These are phyloP conservation scores for Rallus limicola DNA, from an alignment of 2,113 vertebrate species.

Conservation along the genomic window DNA sequence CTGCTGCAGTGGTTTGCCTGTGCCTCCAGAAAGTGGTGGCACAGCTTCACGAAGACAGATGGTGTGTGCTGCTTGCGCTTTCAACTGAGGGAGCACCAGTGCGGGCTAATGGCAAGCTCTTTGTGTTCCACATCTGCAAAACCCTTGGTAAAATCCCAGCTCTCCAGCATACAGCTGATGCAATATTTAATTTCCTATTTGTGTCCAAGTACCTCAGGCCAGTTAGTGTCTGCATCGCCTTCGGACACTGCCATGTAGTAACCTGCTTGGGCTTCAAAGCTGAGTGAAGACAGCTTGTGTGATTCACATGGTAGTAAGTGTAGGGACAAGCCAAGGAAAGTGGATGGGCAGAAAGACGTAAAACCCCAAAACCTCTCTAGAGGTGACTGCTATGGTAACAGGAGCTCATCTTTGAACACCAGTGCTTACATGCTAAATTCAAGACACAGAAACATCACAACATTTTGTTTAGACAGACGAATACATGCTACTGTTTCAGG, in stretches of 20 bases:
- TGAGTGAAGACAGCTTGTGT: neutral
- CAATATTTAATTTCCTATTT: neutral
- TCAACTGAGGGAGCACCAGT: neutral
- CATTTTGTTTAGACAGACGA: neutral
- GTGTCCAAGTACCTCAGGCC: neutral
- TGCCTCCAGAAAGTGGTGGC: neutral
- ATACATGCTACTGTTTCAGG: neutral
- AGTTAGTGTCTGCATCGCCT: neutral
- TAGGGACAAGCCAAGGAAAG: neutral
- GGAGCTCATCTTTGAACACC: neutral
- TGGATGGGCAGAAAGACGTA: neutral
- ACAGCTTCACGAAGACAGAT: neutral
- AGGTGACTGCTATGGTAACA: neutral
- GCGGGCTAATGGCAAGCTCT: neutral
- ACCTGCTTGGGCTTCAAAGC: neutral
- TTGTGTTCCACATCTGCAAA: rapidly evolving
- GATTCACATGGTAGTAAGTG: neutral
- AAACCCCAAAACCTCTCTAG: neutral
- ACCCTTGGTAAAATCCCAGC: neutral
- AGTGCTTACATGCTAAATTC: neutral
- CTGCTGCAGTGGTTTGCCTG: neutral
- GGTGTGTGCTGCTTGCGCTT: neutral
- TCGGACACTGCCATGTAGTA: neutral
- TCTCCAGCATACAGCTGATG: neutral
- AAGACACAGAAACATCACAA: neutral